Conservation (phyloP, 1,140 invertebrate species). For the Hylaeus volcanicus region DNA sequence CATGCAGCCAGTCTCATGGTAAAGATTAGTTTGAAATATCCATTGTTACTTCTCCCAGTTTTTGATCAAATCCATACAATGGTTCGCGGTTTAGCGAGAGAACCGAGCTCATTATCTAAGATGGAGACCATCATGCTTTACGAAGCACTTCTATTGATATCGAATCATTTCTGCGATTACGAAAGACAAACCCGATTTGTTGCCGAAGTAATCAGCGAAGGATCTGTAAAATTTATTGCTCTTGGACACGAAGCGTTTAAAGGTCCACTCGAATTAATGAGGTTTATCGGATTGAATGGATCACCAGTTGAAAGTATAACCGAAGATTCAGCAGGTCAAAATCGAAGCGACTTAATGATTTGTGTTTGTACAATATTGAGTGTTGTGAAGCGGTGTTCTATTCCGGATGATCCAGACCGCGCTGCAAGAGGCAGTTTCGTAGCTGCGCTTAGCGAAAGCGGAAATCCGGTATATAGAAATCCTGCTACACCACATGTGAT, state of each 20-base stretch:
- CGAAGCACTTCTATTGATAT: constrained; percentile 89
- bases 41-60: constrained; percentile 90
- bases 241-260: constrained; percentile 82
- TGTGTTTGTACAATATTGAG: constrained; percentile 89
- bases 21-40: constrained; percentile 93
- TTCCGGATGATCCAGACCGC: constrained; percentile 90
- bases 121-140: constrained; percentile 91
- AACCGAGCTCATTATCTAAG: constrained; percentile 86
- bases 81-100: constrained; percentile 71
- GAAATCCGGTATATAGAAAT: constrained; percentile 90
- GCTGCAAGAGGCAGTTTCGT: constrained; percentile 91
- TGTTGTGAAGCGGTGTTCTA: constrained; percentile 91
- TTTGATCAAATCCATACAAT: constrained; percentile 91
- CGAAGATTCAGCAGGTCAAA: constrained; percentile 83
- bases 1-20: constrained; percentile 94
- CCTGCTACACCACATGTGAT: constrained; percentile 91
- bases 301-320: constrained; percentile 84
- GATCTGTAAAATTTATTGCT: constrained; percentile 83
- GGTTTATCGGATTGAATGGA: constrained; percentile 88
- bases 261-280: constrained; percentile 86
- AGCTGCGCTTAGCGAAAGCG: constrained; percentile 86
- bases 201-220: constrained; percentile 87
- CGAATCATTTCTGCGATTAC: constrained; percentile 94
- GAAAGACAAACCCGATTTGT: constrained; percentile 91
- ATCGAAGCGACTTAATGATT: constrained; percentile 84